Base-by-base conservation (phyloP, 2,888 invertebrate species). In the Abrostola triplasia region DNA sequence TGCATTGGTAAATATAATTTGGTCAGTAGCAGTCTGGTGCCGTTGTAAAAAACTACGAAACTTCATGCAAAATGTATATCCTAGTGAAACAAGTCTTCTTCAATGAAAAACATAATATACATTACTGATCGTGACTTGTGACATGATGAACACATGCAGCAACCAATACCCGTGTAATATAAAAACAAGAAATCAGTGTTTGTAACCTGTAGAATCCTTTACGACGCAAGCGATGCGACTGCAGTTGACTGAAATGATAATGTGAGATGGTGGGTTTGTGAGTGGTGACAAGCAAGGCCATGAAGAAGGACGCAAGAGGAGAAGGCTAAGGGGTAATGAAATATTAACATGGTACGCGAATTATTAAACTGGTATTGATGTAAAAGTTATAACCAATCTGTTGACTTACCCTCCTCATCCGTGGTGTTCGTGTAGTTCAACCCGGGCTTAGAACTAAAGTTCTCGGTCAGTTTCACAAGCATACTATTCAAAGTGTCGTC, bases 401-500 rank as follows among this genome's bases (percentile, higher is more conserved):
- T 8, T 11, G 42, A 59, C 72, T 82, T 72, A 90, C 91, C 82
- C 64, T 87, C 82, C 0, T 76, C 79, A 41, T 92, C 92, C 0
- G 91, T 90, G 9, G 67, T 73, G 76, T 93, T 93, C 52, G 76
- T 77, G 74, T 90, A 88, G 60, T 86, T 87, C 56, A 71, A 55
- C 2, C 86, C 88, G 10, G 83, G 79, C 48, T 49, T 69, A 1
- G 92, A 92, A 12, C 68, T 79, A 62, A 81, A 84, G 77, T 81
- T 88, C 51, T 86, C 85, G 60, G 88, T 88, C 42, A 92, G 75
- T 50, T 92, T 91, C 51, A 94, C 94, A 38, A 94, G 87, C 89
- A 90, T 92, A 64, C 87, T 90, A 79, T 87, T 87, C 49, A 91
- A 71, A 38, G 82, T 86, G 65, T 81, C 80, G 68, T 91, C 90